Evolutionary conservation across 2,113 vertebrate species (phyloP), one percentile per base, ranked within the genome.

Genomic region (Chaetops frenatus): DNA sequence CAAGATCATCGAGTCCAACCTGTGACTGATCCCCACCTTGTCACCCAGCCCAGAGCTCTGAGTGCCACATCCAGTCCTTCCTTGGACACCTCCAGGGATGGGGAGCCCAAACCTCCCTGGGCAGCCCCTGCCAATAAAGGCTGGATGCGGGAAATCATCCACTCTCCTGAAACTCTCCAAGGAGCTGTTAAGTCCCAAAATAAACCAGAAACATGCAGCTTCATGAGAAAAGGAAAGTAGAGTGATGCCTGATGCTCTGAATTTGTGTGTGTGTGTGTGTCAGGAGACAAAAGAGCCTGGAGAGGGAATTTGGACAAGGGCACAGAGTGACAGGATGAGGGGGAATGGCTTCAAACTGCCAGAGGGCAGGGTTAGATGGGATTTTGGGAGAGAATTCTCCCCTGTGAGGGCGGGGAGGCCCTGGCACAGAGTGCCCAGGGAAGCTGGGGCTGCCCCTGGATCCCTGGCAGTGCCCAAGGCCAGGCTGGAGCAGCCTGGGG

Each of bases 151-250:
- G 38, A 69, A 88, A 64, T n/a, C 6, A 5, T 7, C 60, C 9
- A 15, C 2, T 7, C 2, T 6, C 0, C 0, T 14, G 42, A 36
- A 64, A 25, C 74, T 11, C 40, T 47, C 51, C 33, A 5, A 24
- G 27, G 50, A 47, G 22, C 0, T 60, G 69, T 13, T 28, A 35
- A 66, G 92, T 24, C 21, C 51, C 38, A 15, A 10, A 53, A 18
- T 1, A 4, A 77, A 31, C 4, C 48, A 36, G 15, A 51, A 31
- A 56, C 16, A 1, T 6, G 9, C 6, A 17, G 15, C 31, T 66
- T 56, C 9, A 2, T 1, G 22, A 28, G 11, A 11, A 64, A 42
- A 44, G 22, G 73, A 18, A 51, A 71, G 31, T 0, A 11, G 22
- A 57, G 62, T 10, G 33, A 1, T 2, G 7, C 23, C 28, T 35